Conservation (phyloP, 2,797 vertebrate genomes). For the Galaxias olidus region DNA sequence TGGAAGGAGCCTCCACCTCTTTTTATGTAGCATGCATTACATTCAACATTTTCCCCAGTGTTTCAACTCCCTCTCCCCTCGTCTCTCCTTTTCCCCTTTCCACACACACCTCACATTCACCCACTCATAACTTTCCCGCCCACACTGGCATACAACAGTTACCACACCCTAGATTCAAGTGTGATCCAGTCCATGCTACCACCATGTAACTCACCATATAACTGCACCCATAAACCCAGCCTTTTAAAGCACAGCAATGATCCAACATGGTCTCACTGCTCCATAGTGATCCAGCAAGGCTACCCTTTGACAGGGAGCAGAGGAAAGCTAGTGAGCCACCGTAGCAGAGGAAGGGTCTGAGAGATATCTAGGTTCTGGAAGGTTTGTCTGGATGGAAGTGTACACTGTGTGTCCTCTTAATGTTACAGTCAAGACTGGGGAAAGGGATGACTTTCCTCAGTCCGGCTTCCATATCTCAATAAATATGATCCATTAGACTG, state of each 20-base stretch:
- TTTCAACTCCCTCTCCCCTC: conserved; percentile 25
- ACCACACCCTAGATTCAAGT: conserved; percentile 61
- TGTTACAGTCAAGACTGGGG: too few species aligned
- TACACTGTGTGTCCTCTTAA: too few species aligned
- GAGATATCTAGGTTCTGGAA: conserved; percentile 8
- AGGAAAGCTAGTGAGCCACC: conserved; percentile 10
- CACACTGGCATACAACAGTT: conserved; percentile 57
- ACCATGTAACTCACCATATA: not conserved
- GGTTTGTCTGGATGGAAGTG: not conserved
- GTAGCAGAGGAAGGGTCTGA: conserved; percentile 16
- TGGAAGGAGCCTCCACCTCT: conserved; percentile 76
- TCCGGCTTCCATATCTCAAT: too few species aligned
- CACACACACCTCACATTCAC: conserved; percentile 39
- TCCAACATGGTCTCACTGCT: conserved; percentile 49
- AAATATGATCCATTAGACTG: too few species aligned
- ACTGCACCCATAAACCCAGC: conserved; percentile 38
- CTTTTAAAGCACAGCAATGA: conserved; percentile 40
- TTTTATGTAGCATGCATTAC: conserved; percentile 68
- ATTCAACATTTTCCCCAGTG: conserved; percentile 28
- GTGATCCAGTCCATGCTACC: conserved; percentile 28
- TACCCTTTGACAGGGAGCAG: conserved; percentile 6
- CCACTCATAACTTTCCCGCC: conserved; percentile 52
- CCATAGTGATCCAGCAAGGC: conserved; percentile 11
- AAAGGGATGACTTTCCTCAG: too few species aligned
- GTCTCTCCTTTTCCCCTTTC: conserved; percentile 24